Evolutionary conservation across 2,888 invertebrate species (phyloP), one percentile per base, ranked within the genome.

Genomic region (Empis livida): DNA sequence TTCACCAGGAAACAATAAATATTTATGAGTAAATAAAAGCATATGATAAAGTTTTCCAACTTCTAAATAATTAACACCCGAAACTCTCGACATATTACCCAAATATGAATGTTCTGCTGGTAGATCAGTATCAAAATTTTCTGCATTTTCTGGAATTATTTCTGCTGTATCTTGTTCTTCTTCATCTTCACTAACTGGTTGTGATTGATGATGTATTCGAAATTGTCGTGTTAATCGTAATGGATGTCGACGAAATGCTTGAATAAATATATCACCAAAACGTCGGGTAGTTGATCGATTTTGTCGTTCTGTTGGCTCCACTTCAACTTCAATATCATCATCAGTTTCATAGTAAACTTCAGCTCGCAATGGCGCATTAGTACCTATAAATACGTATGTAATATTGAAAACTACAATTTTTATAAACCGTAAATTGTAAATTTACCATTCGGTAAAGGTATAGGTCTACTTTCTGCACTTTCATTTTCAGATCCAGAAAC

Each of bases 1-100:
- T 66, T 88, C 87, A 2, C 87, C 87, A 9, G 90, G 89, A 54
- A 87, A 80, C 14, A 87, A 75, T 44, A 86, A 69, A 42, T 78
- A 72, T 39, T 76, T 73, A 49, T 78, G 72, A 42, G 74, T 65
- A 32, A 82, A 68, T 43, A 84, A 60, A 5, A 81, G 78, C 49
- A 84, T 61, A 17, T 69, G 67, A 47, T 73, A 68, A 14, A 66
- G 61, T 48, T 72, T 66, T 38, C 72, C 74, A 40, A 73, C 72
- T 53, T 81, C 80, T 43, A 80, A 63, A 49, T 82, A 70, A 31
- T 79, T 77, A n/a, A 81, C 71, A 2, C 82, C 82, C 9, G 75
- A 70, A 3, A 82, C 67, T 42, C 79, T 77, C 59, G 78, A 78
- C 61, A 82, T 55, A 51, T 63, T 62, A 1, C 55, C 47, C 31